Evolutionary conservation across 2,797 vertebrate species (phyloP).

Genomic region (Siniperca undulata): DNA sequence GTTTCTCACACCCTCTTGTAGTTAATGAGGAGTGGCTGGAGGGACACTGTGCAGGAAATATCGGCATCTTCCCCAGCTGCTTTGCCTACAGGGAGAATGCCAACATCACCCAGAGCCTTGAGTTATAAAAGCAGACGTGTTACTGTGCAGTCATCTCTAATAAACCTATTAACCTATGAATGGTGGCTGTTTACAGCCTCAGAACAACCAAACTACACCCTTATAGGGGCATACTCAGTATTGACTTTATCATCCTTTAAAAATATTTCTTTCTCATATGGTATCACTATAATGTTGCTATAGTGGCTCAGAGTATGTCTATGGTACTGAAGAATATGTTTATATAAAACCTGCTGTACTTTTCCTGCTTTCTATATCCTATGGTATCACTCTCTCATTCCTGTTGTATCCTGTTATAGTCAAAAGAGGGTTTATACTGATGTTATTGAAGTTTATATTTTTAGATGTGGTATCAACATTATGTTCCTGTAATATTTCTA

Average conservation of each 20-base stretch:
- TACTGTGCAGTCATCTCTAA: neutral
- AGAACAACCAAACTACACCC: neutral
- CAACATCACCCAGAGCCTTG: neutral
- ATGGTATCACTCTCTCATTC: neutral
- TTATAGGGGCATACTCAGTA: neutral
- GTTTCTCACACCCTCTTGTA: slow-evolving; percentile 49
- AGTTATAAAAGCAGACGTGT: neutral
- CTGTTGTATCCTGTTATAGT: too few relatives aligned
- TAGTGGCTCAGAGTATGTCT: neutral
- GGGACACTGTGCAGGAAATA: slow-evolving; percentile 86
- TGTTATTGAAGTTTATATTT: too few relatives aligned
- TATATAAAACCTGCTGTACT: slow-evolving; percentile 14
- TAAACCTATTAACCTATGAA: slow-evolving; percentile 1
- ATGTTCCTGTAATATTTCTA: too few relatives aligned
- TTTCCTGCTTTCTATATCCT: neutral
- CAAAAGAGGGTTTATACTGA: too few relatives aligned
- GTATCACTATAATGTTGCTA: neutral
- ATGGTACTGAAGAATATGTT: slow-evolving; percentile 5
- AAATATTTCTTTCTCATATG: slow-evolving; percentile 1
- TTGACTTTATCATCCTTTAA: neutral
- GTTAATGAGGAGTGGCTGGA: slow-evolving; percentile 95
- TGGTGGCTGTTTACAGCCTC: neutral
- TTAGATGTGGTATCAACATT: too few relatives aligned
- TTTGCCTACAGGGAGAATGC: slow-evolving; percentile 83
- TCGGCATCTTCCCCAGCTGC: slow-evolving; percentile 93